Evolutionary conservation across 2,888 invertebrate genomes (phyloP), one percentile per base, ranked within the genome.

Genomic region (Cabera pusaria): DNA sequence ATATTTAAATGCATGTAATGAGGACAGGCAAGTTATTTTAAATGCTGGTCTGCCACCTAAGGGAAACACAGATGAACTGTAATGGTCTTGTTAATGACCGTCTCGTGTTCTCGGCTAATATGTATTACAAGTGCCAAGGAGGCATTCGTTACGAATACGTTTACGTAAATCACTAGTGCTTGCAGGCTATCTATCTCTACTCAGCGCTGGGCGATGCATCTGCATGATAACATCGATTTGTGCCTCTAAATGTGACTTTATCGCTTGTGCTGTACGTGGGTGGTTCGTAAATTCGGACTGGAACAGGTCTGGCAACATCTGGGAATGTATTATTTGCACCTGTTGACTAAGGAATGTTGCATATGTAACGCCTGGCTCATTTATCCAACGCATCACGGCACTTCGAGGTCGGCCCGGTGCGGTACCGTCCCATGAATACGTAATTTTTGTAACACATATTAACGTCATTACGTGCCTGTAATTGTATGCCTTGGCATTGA

Each of bases 211-310:
- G 58, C 62, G 66, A 78, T 79, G 72, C 69, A 68, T 76, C 64
- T 67, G 62, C 60, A 60, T 69, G 76, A 79, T 78, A 76, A 51
- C 64, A 72, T 79, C 74, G 64, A 75, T 76, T 68, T 73, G 70
- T 71, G 65, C 65, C 68, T 70, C 75, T 77, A 71, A 75, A 75
- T 69, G 59, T 63, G 68, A 65, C 66, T 75, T 70, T 74, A 74
- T 70, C 49, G 63, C 52, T 58, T 52, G 55, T 64, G 63, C 60
- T 60, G 56, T 37, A 44, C 43, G 41, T 48, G 55, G 59, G 54
- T 49, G 60, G 67, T 60, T 59, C 62, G 75, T 79, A 81, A 79
- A 78, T 80, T 80, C 76, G 52, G 69, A 62, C 72, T 68, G 69
- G 72, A 72, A 72, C 71, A 68, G 60, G 63, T 66, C 62, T 64